phyloP scores from a whole-genome alignment of 2,113 vertebrate species.

The Pseudopodoces humilis region DNA sequence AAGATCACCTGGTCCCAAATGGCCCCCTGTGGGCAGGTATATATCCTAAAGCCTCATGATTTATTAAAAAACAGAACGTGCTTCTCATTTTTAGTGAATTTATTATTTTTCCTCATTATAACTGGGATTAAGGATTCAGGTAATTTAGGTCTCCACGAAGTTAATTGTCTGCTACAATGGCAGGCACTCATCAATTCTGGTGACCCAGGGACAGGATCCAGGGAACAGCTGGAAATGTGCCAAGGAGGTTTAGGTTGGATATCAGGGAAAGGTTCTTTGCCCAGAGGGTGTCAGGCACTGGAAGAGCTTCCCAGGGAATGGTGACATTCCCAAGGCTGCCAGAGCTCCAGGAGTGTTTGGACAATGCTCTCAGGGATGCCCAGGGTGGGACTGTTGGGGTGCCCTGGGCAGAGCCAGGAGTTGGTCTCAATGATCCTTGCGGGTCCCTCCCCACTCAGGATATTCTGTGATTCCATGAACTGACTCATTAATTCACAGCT shows the following conservation, averaged over 20 bases:
- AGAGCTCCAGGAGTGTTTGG: neutral
- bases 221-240: neutral
- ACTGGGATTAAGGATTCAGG: neutral
- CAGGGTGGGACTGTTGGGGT: neutral
- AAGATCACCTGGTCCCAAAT: neutral
- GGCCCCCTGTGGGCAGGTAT: neutral
- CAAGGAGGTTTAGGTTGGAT: neutral
- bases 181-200: neutral
- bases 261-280: neutral
- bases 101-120: neutral
- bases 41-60: neutral
- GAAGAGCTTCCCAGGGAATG: neutral
- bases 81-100: neutral
- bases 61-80: neutral
- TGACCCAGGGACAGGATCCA: neutral
- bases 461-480: neutral
- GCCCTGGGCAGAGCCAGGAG: neutral
- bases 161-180: neutral
- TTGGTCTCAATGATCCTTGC: accelerated
- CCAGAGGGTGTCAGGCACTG: accelerated
- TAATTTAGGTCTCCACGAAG: neutral
- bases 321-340: neutral
- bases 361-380: accelerated
- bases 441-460: neutral
- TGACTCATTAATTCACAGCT: neutral